Percentiles rank a stretch among this genome's conserved stretches.
Conservation (phyloP, 2,113 vertebrate species). For the Elephantulus edwardii region DNA sequence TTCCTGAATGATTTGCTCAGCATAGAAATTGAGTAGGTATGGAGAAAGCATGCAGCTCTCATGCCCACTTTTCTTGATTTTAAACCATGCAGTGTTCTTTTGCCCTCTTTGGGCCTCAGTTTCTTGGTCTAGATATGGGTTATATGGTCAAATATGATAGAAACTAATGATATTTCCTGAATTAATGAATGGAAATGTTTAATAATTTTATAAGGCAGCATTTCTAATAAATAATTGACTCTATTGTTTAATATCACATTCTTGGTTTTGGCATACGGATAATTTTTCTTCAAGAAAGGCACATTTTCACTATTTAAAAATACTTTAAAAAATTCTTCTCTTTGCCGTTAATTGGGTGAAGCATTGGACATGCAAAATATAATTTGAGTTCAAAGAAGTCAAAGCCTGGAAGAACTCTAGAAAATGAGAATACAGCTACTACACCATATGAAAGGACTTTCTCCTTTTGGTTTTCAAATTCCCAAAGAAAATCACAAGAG, state of each 20-base stretch:
- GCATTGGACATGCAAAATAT: neutral
- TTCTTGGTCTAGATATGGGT: too few relatives aligned
- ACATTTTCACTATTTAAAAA: conserved; percentile 21
- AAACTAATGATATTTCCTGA: neutral
- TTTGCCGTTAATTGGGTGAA: neutral
- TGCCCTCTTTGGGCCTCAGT: too few relatives aligned
- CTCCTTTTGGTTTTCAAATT: conserved; percentile 20
- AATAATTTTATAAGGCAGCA: conserved; percentile 7
- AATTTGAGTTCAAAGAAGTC: neutral
- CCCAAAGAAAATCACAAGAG: conserved; percentile 2
- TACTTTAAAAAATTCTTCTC: neutral
- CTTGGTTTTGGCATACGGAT: conserved; percentile 2
- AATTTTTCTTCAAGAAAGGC: neutral
- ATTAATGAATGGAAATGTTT: neutral
- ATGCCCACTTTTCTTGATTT: too few relatives aligned
- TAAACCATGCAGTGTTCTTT: too few relatives aligned
- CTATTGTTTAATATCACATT: conserved; percentile 2
- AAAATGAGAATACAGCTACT: neutral
- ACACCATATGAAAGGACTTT: neutral
- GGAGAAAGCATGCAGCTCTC: too few relatives aligned
- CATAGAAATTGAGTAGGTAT: too few relatives aligned
- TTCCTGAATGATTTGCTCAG: too few relatives aligned
- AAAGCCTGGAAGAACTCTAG: neutral
- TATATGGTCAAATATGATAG: too few relatives aligned
- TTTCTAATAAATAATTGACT: neutral